Conservation (phyloP, 30 jellyfish, hydroid and myxozoan species). For the Aurelia sp. region DNA sequence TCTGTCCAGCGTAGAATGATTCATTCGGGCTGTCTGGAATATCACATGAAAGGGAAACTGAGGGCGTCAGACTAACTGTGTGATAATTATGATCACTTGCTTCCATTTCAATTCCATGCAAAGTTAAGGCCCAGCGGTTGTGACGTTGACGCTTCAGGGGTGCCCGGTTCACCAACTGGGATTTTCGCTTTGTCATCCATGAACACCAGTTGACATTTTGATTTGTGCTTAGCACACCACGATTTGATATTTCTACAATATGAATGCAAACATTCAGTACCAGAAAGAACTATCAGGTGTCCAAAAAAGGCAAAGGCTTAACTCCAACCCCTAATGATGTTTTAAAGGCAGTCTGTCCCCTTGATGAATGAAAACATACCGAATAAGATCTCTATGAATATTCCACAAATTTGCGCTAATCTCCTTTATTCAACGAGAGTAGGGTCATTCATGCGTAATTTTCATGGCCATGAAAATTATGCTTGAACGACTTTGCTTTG, state of each 20-base stretch:
- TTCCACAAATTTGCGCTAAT: too few relatives aligned
- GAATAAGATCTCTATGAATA: too few relatives aligned
- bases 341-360: too few relatives aligned
- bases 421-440: too few relatives aligned
- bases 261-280: not conserved
- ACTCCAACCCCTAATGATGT: too few relatives aligned
- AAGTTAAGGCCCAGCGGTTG: constrained; percentile 10
- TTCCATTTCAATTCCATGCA: constrained; percentile 24
- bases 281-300: not conserved
- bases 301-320: too few relatives aligned
- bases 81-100: constrained; percentile 53
- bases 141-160: constrained; percentile 57
- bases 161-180: constrained; percentile 53
- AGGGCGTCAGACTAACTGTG: constrained; percentile 24
- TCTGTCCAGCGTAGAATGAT: constrained; percentile 40
- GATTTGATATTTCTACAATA: constrained; percentile 20
- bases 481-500: too few relatives aligned
- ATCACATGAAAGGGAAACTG: constrained; percentile 29
- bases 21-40: constrained; percentile 8
- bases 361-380: too few relatives aligned
- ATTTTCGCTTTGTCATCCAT: constrained; percentile 63
- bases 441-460: too few relatives aligned
- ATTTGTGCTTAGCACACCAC: constrained; percentile 35
- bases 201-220: constrained; percentile 10
- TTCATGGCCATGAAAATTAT: too few relatives aligned